Evolutionary conservation across 2,888 invertebrate genomes (phyloP).

Genomic region (Dynastes tityus): DNA sequence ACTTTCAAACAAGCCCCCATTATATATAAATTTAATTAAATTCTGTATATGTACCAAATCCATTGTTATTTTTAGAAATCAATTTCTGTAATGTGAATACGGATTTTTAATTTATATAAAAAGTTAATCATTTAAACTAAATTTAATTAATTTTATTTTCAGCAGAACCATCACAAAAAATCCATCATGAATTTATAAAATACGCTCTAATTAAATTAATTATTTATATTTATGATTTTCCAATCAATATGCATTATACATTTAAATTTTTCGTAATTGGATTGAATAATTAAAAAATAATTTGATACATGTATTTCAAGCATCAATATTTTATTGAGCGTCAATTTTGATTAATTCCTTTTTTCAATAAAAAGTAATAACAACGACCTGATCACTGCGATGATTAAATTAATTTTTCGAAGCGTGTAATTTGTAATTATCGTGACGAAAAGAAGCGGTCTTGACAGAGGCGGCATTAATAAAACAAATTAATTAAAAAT

Average conservation of each 20-base stretch:
- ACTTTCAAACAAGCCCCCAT: too few species aligned
- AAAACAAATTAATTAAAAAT: constrained; percentile 44
- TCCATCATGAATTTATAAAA: neutral
- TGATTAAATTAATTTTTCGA: constrained; percentile 30
- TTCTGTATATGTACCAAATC: neutral
- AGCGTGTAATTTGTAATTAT: constrained; percentile 41
- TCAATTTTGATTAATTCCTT: constrained; percentile 36
- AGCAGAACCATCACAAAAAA: neutral
- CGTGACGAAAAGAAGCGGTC: neutral
- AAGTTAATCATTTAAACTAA: neutral
- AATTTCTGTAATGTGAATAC: neutral
- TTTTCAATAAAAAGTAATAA: constrained; percentile 1
- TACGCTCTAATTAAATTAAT: constrained; percentile 25
- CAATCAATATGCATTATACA: neutral
- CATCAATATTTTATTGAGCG: constrained; percentile 29
- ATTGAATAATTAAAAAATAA: constrained; percentile 41
- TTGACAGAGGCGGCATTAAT: constrained; percentile 22
- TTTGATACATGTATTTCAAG: constrained; percentile 15
- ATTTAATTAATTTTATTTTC: constrained; percentile 6
- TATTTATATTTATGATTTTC: constrained; percentile 28
- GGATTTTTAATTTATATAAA: neutral
- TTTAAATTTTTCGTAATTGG: constrained; percentile 19
- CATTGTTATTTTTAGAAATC: neutral
- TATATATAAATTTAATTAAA: too few species aligned
- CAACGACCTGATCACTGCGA: neutral